Conservation (phyloP, 2,888 invertebrate species). For the Lapara coniferarum region DNA sequence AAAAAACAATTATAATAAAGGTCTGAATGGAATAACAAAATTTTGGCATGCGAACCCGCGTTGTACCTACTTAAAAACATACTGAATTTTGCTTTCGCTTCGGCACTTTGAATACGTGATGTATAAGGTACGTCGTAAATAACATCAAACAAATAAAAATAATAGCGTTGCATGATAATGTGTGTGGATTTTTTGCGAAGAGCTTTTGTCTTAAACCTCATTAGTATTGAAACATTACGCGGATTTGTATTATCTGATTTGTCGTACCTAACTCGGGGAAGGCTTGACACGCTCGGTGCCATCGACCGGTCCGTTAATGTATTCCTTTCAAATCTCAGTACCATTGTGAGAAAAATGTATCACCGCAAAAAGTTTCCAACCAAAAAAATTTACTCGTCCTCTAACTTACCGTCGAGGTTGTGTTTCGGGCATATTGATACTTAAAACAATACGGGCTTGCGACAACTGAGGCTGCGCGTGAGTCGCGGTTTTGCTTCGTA, state of each 20-base stretch:
- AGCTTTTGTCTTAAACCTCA: slow-evolving; percentile 40
- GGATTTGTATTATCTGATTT: slow-evolving; percentile 47
- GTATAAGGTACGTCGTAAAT: slow-evolving; percentile 12
- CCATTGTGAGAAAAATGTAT: slow-evolving; percentile 71
- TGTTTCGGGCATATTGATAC: slow-evolving; percentile 42
- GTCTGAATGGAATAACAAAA: neutral
- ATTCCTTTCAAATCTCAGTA: slow-evolving; percentile 71
- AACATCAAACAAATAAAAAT: slow-evolving; percentile 35
- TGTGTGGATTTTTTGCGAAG: slow-evolving; percentile 27
- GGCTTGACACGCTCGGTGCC: slow-evolving; percentile 44
- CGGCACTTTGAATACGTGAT: slow-evolving; percentile 1
- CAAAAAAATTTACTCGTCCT: slow-evolving; percentile 64
- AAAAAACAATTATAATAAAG: neutral
- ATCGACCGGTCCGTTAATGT: slow-evolving; percentile 69
- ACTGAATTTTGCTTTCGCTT: neutral
- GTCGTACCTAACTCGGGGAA: slow-evolving; percentile 40
- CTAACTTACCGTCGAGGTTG: slow-evolving; percentile 60
- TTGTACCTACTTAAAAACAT: neutral
- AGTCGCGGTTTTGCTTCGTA: slow-evolving; percentile 44
- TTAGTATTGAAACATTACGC: slow-evolving; percentile 42
- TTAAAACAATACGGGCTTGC: slow-evolving; percentile 59
- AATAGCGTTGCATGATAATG: neutral
- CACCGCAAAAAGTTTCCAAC: slow-evolving; percentile 65
- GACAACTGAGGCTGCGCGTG: slow-evolving; percentile 49
- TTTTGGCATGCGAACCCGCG: neutral